A percentile compares a stretch with the other conserved stretches of the same genome.
Evolutionary conservation across 2,113 vertebrate genomes (phyloP).

Genomic region (Xyrauchen texanus): DNA sequence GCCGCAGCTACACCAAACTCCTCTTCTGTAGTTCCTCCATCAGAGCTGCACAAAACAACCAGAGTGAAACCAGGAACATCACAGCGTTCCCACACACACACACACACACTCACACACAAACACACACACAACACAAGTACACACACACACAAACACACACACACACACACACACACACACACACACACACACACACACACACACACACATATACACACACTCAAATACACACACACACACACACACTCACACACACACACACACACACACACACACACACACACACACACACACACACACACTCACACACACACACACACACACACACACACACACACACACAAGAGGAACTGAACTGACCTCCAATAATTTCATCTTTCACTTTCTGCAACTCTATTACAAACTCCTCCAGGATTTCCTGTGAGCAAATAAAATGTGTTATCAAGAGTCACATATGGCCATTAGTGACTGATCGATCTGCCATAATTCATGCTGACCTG

Average conservation of each 20-base stretch:
- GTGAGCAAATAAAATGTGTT: constrained; percentile 17
- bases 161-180: no score
- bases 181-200: no score
- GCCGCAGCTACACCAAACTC: background rate
- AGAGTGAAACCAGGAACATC: background rate
- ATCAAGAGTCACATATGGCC: background rate
- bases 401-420: constrained; percentile 86
- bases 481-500: constrained; percentile 71
- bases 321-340: no score
- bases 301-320: no score
- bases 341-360: constrained; percentile 60
- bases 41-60: constrained; percentile 67
- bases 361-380: constrained; percentile 86
- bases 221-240: no score
- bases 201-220: no score
- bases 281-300: no score
- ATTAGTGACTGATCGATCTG: background rate
- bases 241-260: no score
- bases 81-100: background rate
- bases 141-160: background rate
- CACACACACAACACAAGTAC: no score
- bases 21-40: constrained; percentile 75
- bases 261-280: no score
- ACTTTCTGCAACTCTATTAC: constrained; percentile 82
- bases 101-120: background rate